Percentiles rank a stretch among this genome's conserved stretches.
phyloP scores from a whole-genome alignment of 2,797 vertebrate genomes.

The Sphenodon punctatus region DNA sequence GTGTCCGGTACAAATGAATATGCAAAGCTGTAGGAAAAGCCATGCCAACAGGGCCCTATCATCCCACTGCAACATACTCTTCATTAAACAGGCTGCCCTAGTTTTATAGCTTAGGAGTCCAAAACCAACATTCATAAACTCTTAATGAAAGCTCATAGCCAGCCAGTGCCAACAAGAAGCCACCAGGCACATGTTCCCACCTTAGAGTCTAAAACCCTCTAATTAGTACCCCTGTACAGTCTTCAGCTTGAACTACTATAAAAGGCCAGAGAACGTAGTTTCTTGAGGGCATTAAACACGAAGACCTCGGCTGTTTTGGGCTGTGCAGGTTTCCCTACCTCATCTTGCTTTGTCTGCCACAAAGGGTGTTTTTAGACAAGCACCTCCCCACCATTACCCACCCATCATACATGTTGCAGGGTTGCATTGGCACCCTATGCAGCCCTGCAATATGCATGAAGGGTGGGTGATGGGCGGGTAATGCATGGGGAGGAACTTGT shows the following conservation, averaged over 20 bases:
- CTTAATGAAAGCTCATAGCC: not conserved
- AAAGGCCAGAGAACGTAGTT: not conserved
- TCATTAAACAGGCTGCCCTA: not conserved
- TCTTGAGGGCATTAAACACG: not conserved
- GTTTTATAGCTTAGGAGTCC: not conserved
- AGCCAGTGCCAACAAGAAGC: not conserved
- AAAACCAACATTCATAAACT: not conserved
- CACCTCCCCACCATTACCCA: too few species aligned
- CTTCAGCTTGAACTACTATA: not conserved
- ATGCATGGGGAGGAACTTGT: too few species aligned
- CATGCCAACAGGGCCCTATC: not conserved
- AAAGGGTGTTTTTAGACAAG: too few species aligned
- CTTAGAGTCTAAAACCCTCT: not conserved
- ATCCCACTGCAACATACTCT: not conserved
- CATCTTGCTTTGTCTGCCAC: not conserved
- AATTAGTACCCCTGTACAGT: too few species aligned
- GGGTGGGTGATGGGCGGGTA: too few species aligned
- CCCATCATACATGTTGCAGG: too few species aligned
- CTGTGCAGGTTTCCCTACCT: not conserved
- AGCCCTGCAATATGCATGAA: too few species aligned
- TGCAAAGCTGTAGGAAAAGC: not conserved
- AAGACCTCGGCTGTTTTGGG: not conserved
- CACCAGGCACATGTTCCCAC: not conserved
- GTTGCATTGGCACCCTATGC: too few species aligned
- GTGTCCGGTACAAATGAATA: not conserved